Evolutionary conservation across 2,113 vertebrate genomes (phyloP).

Genomic region (Anguilla rostrata): DNA sequence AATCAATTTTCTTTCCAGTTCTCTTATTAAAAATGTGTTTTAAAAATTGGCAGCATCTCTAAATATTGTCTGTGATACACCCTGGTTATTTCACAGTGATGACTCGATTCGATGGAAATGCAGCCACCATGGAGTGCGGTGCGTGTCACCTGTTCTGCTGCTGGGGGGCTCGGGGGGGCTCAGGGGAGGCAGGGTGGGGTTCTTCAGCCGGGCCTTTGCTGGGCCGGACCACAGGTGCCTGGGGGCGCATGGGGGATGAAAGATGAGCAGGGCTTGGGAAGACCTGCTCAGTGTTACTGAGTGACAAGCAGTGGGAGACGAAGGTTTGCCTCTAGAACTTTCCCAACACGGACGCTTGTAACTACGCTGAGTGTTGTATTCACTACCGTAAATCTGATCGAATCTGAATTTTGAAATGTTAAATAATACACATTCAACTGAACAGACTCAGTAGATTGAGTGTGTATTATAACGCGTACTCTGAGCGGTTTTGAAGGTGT

Average conservation of each 20-base stretch:
- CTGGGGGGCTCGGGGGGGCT: not conserved
- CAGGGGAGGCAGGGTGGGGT: not conserved
- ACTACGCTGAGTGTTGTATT: not conserved
- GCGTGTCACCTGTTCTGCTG: not conserved
- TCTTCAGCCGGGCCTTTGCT: too few relatives aligned
- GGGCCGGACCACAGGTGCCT: slow-evolving; percentile 29
- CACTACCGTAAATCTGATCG: not conserved
- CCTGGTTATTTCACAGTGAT: not conserved
- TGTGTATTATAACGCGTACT: not conserved
- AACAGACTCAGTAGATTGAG: not conserved
- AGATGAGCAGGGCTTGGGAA: slow-evolving; percentile 18
- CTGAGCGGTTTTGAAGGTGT: not conserved
- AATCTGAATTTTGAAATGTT: too few relatives aligned
- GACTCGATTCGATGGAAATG: not conserved
- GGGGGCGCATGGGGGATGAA: slow-evolving; percentile 34
- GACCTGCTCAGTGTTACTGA: slow-evolving; percentile 15
- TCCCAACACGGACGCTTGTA: not conserved
- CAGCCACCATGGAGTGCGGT: not conserved
- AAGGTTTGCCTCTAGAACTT: not conserved
- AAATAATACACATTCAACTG: not conserved
- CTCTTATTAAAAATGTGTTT: too few relatives aligned
- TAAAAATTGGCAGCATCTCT: not conserved
- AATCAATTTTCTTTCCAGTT: not conserved
- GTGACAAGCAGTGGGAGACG: not conserved
- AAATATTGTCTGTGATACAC: not conserved